Conservation (phyloP, 30 jellyfish, hydroid and myxozoan genomes). For the Sanderia malayensis region DNA sequence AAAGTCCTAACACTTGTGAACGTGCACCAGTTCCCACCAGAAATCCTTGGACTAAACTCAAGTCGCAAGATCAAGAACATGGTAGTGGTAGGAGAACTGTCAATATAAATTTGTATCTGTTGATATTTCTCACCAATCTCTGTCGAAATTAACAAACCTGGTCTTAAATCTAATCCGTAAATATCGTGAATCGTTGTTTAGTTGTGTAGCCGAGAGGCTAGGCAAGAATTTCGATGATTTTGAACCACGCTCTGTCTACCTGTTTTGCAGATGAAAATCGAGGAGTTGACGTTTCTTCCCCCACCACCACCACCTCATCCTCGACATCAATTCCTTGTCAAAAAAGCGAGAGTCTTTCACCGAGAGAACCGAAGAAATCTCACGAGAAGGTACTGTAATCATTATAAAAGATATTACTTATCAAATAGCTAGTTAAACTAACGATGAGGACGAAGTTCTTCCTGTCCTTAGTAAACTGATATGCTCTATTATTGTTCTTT, state of each 20-base stretch:
- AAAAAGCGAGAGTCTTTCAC: neutral
- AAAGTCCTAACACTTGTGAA: conserved; percentile 16
- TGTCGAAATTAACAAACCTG: too few species aligned
- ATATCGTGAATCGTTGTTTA: neutral
- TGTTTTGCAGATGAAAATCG: conserved; percentile 1
- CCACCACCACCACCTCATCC: too few species aligned
- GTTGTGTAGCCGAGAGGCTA: neutral
- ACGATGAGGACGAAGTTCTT: neutral
- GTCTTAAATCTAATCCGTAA: too few species aligned
- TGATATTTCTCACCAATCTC: too few species aligned
- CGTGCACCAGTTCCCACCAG: conserved; percentile 55
- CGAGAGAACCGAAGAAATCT: neutral
- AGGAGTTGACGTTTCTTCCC: neutral
- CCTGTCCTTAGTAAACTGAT: neutral
- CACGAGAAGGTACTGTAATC: conserved; percentile 1
- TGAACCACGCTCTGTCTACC: conserved; percentile 7
- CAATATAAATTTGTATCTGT: too few species aligned
- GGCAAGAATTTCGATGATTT: neutral
- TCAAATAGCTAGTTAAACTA: too few species aligned
- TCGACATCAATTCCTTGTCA: too few species aligned
- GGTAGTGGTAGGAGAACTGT: too few species aligned
- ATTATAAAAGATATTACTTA: too few species aligned
- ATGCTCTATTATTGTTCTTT: neutral
- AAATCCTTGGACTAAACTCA: conserved; percentile 60
- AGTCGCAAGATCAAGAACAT: conserved; percentile 48